Conservation (phyloP, 2,888 invertebrate genomes). For the Ectemnius cavifrons region DNA sequence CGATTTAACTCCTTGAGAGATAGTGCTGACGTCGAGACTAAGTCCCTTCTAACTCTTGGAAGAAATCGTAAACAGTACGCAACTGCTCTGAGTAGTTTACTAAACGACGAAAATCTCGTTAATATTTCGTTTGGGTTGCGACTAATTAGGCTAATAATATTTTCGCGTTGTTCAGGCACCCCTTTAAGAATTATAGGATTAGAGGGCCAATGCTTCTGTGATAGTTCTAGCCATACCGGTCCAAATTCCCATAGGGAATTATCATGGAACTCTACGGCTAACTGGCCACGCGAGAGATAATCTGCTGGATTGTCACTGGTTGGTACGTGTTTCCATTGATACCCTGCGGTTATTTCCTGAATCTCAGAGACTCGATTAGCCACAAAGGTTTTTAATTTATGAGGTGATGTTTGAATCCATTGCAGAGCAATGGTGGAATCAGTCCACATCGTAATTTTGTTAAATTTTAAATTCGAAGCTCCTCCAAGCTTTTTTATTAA, state of each 20-base stretch:
- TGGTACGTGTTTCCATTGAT: not conserved
- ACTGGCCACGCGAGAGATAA: not conserved
- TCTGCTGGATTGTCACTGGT: constrained; percentile 5
- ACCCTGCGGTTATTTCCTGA: not conserved
- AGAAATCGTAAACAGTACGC: not conserved
- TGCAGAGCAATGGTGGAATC: constrained; percentile 7
- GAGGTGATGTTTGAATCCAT: not conserved
- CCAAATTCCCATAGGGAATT: constrained; percentile 3
- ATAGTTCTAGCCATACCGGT: not conserved
- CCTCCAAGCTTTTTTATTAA: not conserved
- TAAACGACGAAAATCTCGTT: too few relatives aligned
- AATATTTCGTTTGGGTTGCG: too few relatives aligned
- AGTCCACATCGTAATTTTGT: not conserved
- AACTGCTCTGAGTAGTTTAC: not conserved
- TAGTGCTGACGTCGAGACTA: too few relatives aligned
- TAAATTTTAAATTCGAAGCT: not conserved
- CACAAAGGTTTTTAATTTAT: constrained; percentile 1
- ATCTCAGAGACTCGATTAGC: constrained; percentile 12
- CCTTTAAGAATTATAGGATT: accelerated
- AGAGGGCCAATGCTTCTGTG: not conserved
- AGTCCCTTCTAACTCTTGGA: too few relatives aligned
- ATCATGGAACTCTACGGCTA: not conserved
- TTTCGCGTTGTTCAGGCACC: not conserved
- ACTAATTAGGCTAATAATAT: too few relatives aligned
- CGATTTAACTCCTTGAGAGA: too few relatives aligned